Conservation (phyloP, 2,797 vertebrate species). For the Danio jaintianensis region DNA sequence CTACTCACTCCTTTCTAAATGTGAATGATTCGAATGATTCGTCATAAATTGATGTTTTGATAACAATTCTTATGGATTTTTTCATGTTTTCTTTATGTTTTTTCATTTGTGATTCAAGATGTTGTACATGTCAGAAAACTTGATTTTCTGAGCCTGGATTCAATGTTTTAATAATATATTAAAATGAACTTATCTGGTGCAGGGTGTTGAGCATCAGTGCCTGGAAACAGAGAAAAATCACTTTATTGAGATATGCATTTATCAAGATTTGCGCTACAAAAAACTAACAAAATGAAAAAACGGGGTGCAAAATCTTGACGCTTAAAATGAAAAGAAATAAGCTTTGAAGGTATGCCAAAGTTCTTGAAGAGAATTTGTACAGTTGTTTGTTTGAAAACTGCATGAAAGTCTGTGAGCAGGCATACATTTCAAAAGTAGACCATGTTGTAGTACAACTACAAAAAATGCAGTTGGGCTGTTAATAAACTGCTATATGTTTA, state of each 20-base stretch:
- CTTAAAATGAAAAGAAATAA: constrained; percentile 2
- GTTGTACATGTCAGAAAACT: constrained; percentile 93
- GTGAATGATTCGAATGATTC: constrained; percentile 71
- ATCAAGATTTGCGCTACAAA: not conserved
- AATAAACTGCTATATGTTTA: constrained; percentile 41
- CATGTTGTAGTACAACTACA: constrained; percentile 22
- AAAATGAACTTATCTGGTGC: constrained; percentile 80
- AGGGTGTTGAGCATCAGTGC: constrained; percentile 50
- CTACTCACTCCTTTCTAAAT: constrained; percentile 71
- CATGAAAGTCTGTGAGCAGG: constrained; percentile 34
- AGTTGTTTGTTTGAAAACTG: constrained; percentile 37
- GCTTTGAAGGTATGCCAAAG: constrained; percentile 34
- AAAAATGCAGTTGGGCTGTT: constrained; percentile 30
- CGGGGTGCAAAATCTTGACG: not conserved
- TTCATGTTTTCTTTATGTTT: constrained; percentile 82
- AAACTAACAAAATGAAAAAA: not conserved
- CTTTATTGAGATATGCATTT: not conserved
- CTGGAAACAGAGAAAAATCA: constrained; percentile 9
- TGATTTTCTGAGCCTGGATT: constrained; percentile 92
- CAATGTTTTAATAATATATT: constrained; percentile 93
- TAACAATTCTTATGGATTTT: constrained; percentile 75
- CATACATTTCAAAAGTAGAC: constrained; percentile 9
- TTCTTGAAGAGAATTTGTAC: constrained; percentile 26
- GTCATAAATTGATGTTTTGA: constrained; percentile 78
- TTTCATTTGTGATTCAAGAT: constrained; percentile 86